These are phyloP conservation scores for Drosophila siamana DNA, from an alignment of 2,888 invertebrate species.

Conservation along the genomic window DNA sequence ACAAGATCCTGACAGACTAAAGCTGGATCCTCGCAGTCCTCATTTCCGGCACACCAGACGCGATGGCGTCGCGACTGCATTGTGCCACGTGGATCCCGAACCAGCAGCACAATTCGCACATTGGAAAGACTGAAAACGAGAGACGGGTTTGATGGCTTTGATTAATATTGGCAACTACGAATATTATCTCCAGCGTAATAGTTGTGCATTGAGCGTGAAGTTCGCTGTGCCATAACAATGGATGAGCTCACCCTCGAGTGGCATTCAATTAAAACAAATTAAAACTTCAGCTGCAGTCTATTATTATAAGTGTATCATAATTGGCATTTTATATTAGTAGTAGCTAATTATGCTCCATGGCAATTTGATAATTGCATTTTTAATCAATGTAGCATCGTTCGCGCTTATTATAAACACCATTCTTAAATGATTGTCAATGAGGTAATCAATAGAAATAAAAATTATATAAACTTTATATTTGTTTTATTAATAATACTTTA, in stretches of 20 bases:
- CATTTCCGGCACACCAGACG: constrained; percentile 88
- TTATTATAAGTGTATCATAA: constrained; percentile 32
- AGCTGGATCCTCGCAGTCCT: constrained; percentile 92
- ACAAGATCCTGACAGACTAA: constrained; percentile 93
- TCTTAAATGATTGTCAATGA: constrained; percentile 10
- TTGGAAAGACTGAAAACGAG: constrained; percentile 87
- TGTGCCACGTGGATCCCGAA: constrained; percentile 94
- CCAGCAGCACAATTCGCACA: constrained; percentile 91
- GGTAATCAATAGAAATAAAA: constrained; percentile 1
- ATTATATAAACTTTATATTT: neutral
- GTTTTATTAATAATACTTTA: neutral
- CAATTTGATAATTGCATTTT: constrained; percentile 31
- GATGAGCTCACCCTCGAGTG: constrained; percentile 38
- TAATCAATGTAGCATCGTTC: constrained; percentile 1
- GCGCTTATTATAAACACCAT: constrained; percentile 1
- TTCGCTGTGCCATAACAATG: constrained; percentile 63
- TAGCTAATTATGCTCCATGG: constrained; percentile 17
- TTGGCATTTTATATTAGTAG: constrained; percentile 36
- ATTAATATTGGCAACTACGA: constrained; percentile 13
- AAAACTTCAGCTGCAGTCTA: constrained; percentile 42
- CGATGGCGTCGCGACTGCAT: constrained; percentile 94
- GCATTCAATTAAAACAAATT: constrained; percentile 69
- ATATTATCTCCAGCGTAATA: constrained; percentile 47
- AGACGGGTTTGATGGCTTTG: constrained; percentile 9
- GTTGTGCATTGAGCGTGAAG: constrained; percentile 71